Conservation (phyloP, 2,797 vertebrate species). For the Stomatorhinus walkeri region DNA sequence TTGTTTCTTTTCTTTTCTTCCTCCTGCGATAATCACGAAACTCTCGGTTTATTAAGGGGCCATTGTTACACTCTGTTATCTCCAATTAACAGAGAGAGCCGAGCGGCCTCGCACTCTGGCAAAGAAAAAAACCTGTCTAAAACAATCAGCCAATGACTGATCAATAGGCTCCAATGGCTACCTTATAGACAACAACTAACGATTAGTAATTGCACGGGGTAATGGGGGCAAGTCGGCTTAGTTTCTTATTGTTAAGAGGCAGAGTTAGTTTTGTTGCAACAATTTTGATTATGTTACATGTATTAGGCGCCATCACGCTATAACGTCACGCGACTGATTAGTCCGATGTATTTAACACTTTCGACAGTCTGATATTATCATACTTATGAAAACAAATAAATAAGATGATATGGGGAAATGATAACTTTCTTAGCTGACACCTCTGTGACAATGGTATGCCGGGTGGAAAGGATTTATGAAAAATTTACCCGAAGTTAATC, state of each 20-base stretch:
- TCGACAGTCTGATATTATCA: background rate
- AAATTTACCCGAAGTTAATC: background rate
- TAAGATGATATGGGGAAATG: background rate
- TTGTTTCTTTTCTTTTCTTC: conserved; percentile 60
- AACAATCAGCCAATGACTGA: conserved; percentile 62
- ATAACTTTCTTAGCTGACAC: background rate
- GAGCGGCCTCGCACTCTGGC: conserved; percentile 53
- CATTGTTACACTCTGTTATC: conserved; percentile 65
- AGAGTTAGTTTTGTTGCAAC: conserved; percentile 20
- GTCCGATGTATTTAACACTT: background rate
- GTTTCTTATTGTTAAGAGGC: conserved; percentile 46
- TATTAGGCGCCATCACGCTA: background rate
- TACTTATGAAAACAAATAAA: background rate
- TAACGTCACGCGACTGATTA: background rate
- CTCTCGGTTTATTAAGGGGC: conserved; percentile 58
- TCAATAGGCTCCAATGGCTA: conserved; percentile 60
- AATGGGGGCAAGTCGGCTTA: conserved; percentile 61
- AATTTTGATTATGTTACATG: background rate
- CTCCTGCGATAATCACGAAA: conserved; percentile 56
- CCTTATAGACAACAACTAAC: conserved; percentile 46
- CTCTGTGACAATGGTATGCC: background rate
- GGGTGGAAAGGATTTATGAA: background rate
- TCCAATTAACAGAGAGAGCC: conserved; percentile 64
- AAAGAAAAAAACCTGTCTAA: conserved; percentile 58
- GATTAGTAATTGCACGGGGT: conserved; percentile 49